phyloP scores from a whole-genome alignment of 2,797 vertebrate genomes.

The Notamacropus eugenii region DNA sequence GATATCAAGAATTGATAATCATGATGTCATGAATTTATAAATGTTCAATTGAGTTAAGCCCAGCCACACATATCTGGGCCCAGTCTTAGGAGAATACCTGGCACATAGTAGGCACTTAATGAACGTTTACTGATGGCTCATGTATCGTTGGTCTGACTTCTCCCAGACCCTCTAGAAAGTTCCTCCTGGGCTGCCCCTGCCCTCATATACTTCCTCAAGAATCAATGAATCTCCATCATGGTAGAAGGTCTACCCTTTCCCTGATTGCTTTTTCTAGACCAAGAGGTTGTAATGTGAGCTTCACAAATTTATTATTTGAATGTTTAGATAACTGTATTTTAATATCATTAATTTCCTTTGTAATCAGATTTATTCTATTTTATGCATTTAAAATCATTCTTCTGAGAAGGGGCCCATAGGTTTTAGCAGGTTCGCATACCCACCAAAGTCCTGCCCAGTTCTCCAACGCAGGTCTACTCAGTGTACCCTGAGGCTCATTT shows the following conservation, averaged over 20 bases:
- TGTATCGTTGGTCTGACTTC: neutral
- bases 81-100: neutral
- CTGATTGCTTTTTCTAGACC: neutral
- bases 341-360: neutral
- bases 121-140: neutral
- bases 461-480: neutral
- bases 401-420: neutral
- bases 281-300: neutral
- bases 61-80: neutral
- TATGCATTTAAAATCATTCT: neutral
- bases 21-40: too few relatives aligned
- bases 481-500: neutral
- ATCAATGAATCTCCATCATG: neutral
- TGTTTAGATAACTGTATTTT: neutral
- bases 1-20: too few relatives aligned
- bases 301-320: neutral
- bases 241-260: neutral
- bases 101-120: neutral
- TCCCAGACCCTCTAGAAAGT: neutral
- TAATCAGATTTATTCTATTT: neutral
- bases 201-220: neutral
- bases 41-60: neutral
- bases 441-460: neutral
- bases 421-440: neutral
- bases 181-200: neutral